Conservation (phyloP, 2,888 invertebrate genomes). For the Brachypterus glaber region DNA sequence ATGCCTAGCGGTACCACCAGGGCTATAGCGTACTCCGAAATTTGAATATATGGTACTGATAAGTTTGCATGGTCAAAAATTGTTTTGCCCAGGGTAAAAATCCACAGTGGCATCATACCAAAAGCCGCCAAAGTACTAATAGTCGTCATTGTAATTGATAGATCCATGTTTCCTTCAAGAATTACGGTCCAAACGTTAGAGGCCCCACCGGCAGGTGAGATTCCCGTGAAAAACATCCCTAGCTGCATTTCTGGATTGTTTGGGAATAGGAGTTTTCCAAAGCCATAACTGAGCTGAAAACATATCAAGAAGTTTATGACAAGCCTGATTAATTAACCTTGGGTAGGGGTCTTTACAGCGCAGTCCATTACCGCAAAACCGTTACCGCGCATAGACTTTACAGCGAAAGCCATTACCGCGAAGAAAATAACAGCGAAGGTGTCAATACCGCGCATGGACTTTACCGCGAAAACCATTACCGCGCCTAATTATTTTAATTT, state of each 20-base stretch:
- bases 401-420: too few relatives aligned
- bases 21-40: constrained; percentile 63
- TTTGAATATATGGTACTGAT: constrained; percentile 67
- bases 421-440: too few relatives aligned
- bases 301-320: too few relatives aligned
- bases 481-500: too few relatives aligned
- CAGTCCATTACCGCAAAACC: too few relatives aligned
- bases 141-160: constrained; percentile 93
- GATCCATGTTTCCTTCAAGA: constrained; percentile 82
- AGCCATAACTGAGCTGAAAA: constrained; percentile 58
- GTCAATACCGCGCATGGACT: too few relatives aligned
- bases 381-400: too few relatives aligned
- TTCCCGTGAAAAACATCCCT: constrained; percentile 83
- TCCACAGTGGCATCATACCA: constrained; percentile 85
- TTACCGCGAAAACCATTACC: too few relatives aligned
- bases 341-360: too few relatives aligned
- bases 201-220: constrained; percentile 88
- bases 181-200: constrained; percentile 95
- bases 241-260: constrained; percentile 60
- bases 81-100: constrained; percentile 70
- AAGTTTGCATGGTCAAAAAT: constrained; percentile 66
- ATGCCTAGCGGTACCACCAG: constrained; percentile 69
- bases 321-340: too few relatives aligned
- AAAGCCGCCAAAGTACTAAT: constrained; percentile 73
- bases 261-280: constrained; percentile 65